These are phyloP conservation scores for Danionella cerebrum DNA, from an alignment of 2,113 vertebrate species.

Conservation along the genomic window DNA sequence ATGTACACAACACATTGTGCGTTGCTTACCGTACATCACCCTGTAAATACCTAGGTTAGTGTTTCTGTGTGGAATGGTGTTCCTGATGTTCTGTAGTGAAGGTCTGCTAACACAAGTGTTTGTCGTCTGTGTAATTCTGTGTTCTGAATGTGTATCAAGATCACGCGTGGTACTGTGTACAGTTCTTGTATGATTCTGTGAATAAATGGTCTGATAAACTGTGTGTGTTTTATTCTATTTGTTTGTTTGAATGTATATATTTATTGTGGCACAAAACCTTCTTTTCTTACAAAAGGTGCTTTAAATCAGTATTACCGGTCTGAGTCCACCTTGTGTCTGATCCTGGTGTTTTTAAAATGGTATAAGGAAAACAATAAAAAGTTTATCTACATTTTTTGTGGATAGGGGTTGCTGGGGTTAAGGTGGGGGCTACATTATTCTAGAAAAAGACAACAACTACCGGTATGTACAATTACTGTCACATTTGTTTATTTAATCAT, in stretches of 20 bases:
- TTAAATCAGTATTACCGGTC: no score
- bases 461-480: no score
- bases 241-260: not conserved
- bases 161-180: constrained; percentile 10
- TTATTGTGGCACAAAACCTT: no score
- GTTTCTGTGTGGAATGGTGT: not conserved
- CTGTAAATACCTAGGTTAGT: constrained; percentile 7
- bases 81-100: not conserved
- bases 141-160: not conserved
- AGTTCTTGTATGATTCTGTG: constrained; percentile 7
- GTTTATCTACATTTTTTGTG: no score
- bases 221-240: not conserved
- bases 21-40: constrained; percentile 15
- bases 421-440: no score
- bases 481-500: no score
- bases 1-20: constrained; percentile 8
- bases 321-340: no score
- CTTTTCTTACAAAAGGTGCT: no score
- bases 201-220: constrained; percentile 17
- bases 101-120: not conserved
- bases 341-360: no score
- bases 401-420: no score
- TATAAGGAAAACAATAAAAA: no score
- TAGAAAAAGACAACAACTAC: no score
- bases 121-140: not conserved